Evolutionary conservation across 2,113 vertebrate species (phyloP).

Genomic region (Nerophis ophidion): DNA sequence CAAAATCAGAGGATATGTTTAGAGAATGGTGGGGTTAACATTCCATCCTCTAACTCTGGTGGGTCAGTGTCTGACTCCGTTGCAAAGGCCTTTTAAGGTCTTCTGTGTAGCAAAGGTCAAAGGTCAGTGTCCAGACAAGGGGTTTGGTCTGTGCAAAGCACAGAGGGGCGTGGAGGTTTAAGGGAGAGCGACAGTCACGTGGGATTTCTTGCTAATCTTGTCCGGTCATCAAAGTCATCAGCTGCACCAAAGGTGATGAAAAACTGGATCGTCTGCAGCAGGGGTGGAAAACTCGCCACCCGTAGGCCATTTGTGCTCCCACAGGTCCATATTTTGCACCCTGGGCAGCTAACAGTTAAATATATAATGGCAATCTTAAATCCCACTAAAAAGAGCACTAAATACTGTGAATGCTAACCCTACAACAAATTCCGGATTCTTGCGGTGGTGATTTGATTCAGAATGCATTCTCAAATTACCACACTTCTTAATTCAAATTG

Average conservation of each 20-base stretch:
- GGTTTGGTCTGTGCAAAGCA: slow-evolving; percentile 54
- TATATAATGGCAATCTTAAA: too few relatives aligned
- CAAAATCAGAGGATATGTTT: slow-evolving; percentile 23
- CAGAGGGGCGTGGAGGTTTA: slow-evolving; percentile 36
- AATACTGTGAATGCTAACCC: too few relatives aligned
- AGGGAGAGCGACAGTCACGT: slow-evolving; percentile 47
- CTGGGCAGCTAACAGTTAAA: too few relatives aligned
- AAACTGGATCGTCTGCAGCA: too few relatives aligned
- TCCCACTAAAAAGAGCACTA: too few relatives aligned
- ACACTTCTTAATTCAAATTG: too few relatives aligned
- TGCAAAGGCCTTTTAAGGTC: slow-evolving; percentile 43
- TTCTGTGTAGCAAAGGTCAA: slow-evolving; percentile 51
- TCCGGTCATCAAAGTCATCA: slow-evolving; percentile 62
- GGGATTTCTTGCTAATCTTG: slow-evolving; percentile 41
- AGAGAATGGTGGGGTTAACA: slow-evolving; percentile 19
- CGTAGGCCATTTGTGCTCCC: too few relatives aligned
- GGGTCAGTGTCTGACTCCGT: slow-evolving; percentile 25
- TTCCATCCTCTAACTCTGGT: slow-evolving; percentile 5
- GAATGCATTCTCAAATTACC: too few relatives aligned
- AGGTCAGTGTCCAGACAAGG: slow-evolving; percentile 57
- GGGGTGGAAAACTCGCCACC: too few relatives aligned
- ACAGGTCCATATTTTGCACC: too few relatives aligned
- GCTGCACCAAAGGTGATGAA: slow-evolving; percentile 65
- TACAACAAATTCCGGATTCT: too few relatives aligned
- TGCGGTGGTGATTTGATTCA: too few relatives aligned